These are phyloP conservation scores for Benitochromis conjunctus DNA, from an alignment of 2,113 vertebrate genomes.

Conservation along the genomic window DNA sequence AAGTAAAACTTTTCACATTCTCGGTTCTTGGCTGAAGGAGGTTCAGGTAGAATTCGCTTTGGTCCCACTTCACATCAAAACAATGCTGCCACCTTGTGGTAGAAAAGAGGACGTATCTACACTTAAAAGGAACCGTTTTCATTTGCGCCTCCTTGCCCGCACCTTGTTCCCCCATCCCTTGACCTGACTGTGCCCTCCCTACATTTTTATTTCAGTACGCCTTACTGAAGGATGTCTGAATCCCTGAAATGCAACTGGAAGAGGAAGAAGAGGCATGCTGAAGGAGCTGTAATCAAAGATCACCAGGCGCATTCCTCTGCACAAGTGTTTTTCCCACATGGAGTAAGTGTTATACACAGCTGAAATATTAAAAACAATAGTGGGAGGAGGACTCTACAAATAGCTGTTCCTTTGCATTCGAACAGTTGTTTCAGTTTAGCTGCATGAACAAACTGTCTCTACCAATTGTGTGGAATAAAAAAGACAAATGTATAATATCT, in stretches of 20 bases:
- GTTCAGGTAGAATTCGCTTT: not conserved
- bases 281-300: not conserved
- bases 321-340: not conserved
- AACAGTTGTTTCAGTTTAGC: not conserved
- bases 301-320: not conserved
- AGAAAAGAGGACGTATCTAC: accelerated
- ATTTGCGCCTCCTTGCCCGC: accelerated
- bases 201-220: accelerated
- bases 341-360: not conserved
- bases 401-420: not conserved
- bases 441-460: not conserved
- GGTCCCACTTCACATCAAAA: not conserved
- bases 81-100: constrained; percentile 56
- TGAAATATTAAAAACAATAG: not conserved
- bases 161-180: not conserved
- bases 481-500: not conserved
- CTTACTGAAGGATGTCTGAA: not conserved
- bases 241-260: not conserved
- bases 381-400: not conserved
- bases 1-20: not conserved
- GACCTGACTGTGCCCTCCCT: not conserved
- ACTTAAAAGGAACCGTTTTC: not conserved
- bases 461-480: not conserved
- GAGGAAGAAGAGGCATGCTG: not conserved
- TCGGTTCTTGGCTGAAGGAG: not conserved